A percentile compares a stretch with the other conserved stretches of the same genome.
Conservation (phyloP, 2,797 vertebrate species). For the Arnoldichthys spilopterus region DNA sequence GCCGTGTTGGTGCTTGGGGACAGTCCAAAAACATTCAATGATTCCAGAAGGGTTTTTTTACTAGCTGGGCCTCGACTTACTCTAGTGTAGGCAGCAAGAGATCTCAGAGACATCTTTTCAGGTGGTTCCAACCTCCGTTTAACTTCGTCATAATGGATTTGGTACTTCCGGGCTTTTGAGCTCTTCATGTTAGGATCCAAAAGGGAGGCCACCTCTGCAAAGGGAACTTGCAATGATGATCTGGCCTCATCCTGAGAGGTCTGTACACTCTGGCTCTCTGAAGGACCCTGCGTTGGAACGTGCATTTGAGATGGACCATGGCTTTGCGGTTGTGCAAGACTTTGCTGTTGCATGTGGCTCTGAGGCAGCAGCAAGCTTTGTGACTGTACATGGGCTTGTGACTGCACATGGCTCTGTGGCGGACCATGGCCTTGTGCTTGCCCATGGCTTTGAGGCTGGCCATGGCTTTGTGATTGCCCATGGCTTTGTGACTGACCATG, state of each 20-base stretch:
- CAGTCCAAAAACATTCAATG: conserved; percentile 77
- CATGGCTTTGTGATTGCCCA: conserved; percentile 25
- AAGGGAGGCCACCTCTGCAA: conserved; percentile 82
- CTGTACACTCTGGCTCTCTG: conserved; percentile 37
- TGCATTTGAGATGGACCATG: conserved; percentile 40
- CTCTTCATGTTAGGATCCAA: conserved; percentile 86
- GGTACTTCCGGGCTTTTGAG: conserved; percentile 80
- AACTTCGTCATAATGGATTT: conserved; percentile 81
- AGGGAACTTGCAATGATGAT: conserved; percentile 70
- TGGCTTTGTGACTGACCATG: conserved; percentile 41
- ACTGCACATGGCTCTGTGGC: conserved; percentile 22
- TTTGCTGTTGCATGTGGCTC: conserved; percentile 28
- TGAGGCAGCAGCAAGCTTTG: conserved; percentile 30
- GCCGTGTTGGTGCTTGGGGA: conserved; percentile 82
- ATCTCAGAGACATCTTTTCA: conserved; percentile 85
- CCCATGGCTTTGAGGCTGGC: conserved; percentile 21
- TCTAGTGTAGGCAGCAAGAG: conserved; percentile 82
- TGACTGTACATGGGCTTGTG: conserved; percentile 24
- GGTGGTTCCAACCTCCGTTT: conserved; percentile 80
- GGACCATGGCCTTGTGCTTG: conserved; percentile 23
- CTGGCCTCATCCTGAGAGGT: conserved; percentile 40
- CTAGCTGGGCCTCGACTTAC: conserved; percentile 84
- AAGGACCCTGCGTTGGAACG: conserved; percentile 27
- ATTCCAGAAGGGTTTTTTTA: conserved; percentile 81
- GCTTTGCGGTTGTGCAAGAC: conserved; percentile 15